Percentiles rank a stretch among this genome's conserved stretches.
Evolutionary conservation across 1,140 invertebrate species (phyloP).

Genomic region (Liolophura sinensis): DNA sequence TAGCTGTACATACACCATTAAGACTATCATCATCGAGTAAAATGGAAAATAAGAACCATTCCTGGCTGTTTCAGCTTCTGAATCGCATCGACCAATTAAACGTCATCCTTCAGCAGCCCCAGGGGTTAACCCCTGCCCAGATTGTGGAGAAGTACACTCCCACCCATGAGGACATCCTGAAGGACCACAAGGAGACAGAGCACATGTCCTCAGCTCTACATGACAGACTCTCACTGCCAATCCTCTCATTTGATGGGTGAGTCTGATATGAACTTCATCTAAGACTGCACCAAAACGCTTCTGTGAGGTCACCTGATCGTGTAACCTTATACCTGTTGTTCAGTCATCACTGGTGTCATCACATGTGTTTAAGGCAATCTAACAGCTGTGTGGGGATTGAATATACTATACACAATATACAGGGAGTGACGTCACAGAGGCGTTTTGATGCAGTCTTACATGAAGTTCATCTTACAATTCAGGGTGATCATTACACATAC

Average conservation of each 20-base stretch:
- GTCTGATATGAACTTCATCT: slow-evolving; percentile 1
- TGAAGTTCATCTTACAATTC: too few relatives aligned
- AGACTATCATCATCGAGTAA: too few relatives aligned
- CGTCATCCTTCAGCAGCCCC: slow-evolving; percentile 74
- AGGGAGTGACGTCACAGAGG: too few relatives aligned
- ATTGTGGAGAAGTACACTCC: slow-evolving; percentile 65
- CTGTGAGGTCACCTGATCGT: too few relatives aligned
- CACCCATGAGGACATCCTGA: slow-evolving; percentile 31
- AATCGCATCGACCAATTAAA: slow-evolving; percentile 70
- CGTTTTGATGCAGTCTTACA: too few relatives aligned
- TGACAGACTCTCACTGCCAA: slow-evolving; percentile 44
- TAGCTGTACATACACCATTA: too few relatives aligned
- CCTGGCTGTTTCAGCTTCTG: slow-evolving; percentile 57
- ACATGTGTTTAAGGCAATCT: background rate
- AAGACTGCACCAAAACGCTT: background rate
- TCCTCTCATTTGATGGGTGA: slow-evolving; percentile 49
- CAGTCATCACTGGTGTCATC: too few relatives aligned
- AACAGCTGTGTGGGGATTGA: background rate
- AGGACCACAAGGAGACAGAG: slow-evolving; percentile 37
- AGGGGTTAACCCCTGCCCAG: slow-evolving; percentile 71
- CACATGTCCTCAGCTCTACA: slow-evolving; percentile 50
- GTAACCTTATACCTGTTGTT: too few relatives aligned
- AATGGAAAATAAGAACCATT: too few relatives aligned
- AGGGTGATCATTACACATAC: too few relatives aligned
- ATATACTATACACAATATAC: too few relatives aligned